Base-by-base conservation (phyloP, 1,140 invertebrate genomes). In the Scaptodrosophila lebanonensis region DNA sequence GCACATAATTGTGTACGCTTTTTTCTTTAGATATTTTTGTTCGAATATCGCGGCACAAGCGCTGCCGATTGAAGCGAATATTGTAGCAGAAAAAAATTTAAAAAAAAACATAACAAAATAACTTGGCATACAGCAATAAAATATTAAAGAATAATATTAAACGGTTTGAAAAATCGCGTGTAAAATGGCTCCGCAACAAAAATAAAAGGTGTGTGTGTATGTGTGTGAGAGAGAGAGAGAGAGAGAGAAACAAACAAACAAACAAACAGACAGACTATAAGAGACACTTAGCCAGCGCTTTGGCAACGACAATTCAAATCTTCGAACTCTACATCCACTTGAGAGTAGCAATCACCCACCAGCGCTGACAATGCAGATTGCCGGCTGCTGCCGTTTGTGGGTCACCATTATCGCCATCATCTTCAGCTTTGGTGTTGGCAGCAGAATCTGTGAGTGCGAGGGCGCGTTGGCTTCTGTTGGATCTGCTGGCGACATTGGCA, bases 1-100 rank as follows among this genome's bases (percentile, higher is more conserved):
- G 64, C 73, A 79, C 73, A 79, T 71, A 58, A 67, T 51, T 45
- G 15, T 63, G n/a, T 63, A 49, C 49, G 66, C 51, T 69, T 58
- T 72, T 76, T 67, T 62, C 63, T 58, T 65, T 64, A 54, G 60
- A 70, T 62, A 63, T 70, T 76, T 61, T 58, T 54, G 38, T 47
- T 49, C 52, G 42, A 48, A 43, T 53, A 43, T 66, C 70, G 44
- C n/a, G n/a, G n/a, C n/a, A n/a, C n/a, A n/a, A 35, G 44, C 56
- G 22, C 45, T 36, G 36, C 58, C 58, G 48, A 17, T 29, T 58
- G 61, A 27, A 49, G 62, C 62, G 53, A 58, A 66, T 66, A 17
- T 29, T 58, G 61, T 32, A 49, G 62, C 62, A 53, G 51, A 66
- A 58, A 66, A 66, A 65, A 66, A 65, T 65, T 66, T 66, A 66